Evolutionary conservation across 2,888 invertebrate genomes (phyloP), one percentile per base, ranked within the genome.

Genomic region (Polyploca ridens): DNA sequence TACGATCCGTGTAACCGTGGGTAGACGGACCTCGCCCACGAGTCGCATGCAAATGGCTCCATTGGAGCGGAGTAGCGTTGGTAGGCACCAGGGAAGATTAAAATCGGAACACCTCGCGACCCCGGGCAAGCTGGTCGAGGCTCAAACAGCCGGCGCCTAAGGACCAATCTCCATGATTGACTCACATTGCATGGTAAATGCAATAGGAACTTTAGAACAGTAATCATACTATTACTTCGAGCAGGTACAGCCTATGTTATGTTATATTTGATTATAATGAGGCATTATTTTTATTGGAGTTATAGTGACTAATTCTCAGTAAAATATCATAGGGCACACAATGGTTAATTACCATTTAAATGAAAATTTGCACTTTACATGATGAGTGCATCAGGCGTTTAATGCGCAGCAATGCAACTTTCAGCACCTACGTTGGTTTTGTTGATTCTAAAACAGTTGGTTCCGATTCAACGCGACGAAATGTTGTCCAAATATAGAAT

Each of bases 31-130:
- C 83, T 84, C 89, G 88, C 88, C 89, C 88, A 90, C 90, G 90
- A 88, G 86, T 82, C 86, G 92, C 92, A 93, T 93, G 93, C 90
- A 93, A 93, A 93, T 93, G 86, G 86, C 86, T 86, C 88, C 86
- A 93, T 93, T 90, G 89, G 83, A 86, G 85, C 82, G 84, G 82
- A 85, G 84, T 85, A 80, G 79, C 76, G 78, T 81, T 79, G 85
- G 83, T 79, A 76, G 82, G 80, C 78, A 83, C 75, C 84, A 76
- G 78, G 76, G 78, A 77, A 88, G 89, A 89, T 88, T 87, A 87
- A 85, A 87, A 87, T 85, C 83, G 83, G 85, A 87, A 86, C 84
- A 88, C 86, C 84, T 87, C 79, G 78, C 79, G 78, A 82, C 75
- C 77, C 80, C 75, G 74, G 74, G 69, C 71, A 69, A 64, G 69